These are phyloP conservation scores for Drosophila sproati DNA, from an alignment of 1,140 invertebrate genomes.

Conservation along the genomic window DNA sequence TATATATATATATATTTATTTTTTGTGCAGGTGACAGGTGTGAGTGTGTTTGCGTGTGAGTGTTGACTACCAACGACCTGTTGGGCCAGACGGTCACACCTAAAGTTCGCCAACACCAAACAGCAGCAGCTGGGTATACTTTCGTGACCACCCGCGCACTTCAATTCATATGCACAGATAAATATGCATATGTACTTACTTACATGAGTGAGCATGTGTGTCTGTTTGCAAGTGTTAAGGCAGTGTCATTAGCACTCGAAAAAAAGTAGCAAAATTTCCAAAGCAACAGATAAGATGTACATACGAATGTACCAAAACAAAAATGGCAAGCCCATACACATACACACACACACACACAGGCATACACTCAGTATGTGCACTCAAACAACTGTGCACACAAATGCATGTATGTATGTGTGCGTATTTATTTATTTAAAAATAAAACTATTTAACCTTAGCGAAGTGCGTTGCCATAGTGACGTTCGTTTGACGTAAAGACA, in stretches of 20 bases:
- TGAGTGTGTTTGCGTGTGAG: neutral
- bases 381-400: neutral
- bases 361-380: neutral
- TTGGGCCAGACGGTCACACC: conserved; percentile 33
- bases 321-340: conserved; percentile 27
- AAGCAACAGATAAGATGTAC: conserved; percentile 54
- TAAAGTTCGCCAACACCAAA: conserved; percentile 30
- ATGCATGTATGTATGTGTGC: neutral
- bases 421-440: conserved; percentile 62
- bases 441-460: conserved; percentile 74
- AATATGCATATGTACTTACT: neutral
- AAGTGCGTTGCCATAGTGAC: conserved; percentile 69
- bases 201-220: conserved; percentile 3
- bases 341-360: conserved; percentile 15
- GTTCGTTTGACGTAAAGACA: conserved; percentile 43
- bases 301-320: conserved; percentile 22
- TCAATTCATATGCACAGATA: conserved; percentile 10
- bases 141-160: conserved; percentile 35
- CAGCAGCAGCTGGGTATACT: conserved; percentile 26
- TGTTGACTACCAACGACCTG: conserved; percentile 35
- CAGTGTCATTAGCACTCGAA: conserved; percentile 66
- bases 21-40: conserved; percentile 24
- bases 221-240: conserved; percentile 23
- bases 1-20: conserved; percentile 7
- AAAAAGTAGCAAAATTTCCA: conserved; percentile 42